Evolutionary conservation across 2,797 vertebrate species (phyloP), one percentile per base, ranked within the genome.

Genomic region (Meriones psammophilus): DNA sequence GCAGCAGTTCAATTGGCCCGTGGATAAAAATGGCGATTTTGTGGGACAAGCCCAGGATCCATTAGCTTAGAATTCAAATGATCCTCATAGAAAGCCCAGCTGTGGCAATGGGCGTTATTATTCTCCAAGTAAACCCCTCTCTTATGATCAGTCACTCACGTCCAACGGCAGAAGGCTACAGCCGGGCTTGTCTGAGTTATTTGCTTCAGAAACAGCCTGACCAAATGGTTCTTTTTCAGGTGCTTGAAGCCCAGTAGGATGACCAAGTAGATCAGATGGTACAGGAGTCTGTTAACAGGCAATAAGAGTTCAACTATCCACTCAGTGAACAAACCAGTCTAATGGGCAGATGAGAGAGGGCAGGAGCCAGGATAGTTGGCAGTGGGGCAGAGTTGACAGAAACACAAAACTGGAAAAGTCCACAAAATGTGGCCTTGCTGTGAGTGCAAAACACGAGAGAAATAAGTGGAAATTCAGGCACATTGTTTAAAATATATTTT

Each of bases 11-110:
- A 97, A n/a, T 7, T 83, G 96, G 97, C 74, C 93, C 54, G 83
- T 62, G 81, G 81, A 97, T 88, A 95, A 60, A 94, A 96, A 92
- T 26, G 88, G 81, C 56, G 50, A 93, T 97, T 95, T 96, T 97
- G 88, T 46, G 95, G 91, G 84, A 95, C 58, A 92, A 96, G 94
- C 69, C 64, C 94, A 83, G 80, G 20, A 92, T 79, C 95, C 92
- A 97, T 96, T 95, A 97, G 78, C 94, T 96, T 96, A 94, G 92
- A 95, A 96, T 95, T 91, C 92, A 87, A 97, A 97, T 88, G 92
- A 83, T 89, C 69, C 76, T 62, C 66, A 71, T 28, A 46, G 84
- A 94, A 96, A 96, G 28, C 88, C 86, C 94, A 97, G 96, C 86
- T 96, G 81, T 92, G 94, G 69, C 78, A 91, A 93, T 0, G n/a